Percentiles rank a stretch among this genome's conserved stretches.
These are phyloP conservation scores for Bos javanicus DNA, from an alignment of 2,113 vertebrate species.

Conservation along the genomic window DNA sequence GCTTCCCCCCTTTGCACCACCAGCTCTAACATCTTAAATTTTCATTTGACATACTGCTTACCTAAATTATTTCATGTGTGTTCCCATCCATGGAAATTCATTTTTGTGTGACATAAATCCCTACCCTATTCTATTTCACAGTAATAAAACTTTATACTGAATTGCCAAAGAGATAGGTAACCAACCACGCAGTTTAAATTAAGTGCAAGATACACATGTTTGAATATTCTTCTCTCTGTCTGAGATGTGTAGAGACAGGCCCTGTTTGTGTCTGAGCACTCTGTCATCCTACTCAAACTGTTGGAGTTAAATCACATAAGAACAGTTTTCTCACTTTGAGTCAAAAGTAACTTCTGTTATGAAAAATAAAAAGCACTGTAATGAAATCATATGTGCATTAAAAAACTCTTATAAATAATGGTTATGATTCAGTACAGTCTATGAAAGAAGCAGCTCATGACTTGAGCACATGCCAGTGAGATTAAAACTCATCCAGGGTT, in stretches of 20 bases:
- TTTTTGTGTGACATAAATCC: constrained; percentile 78
- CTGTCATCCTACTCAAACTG: constrained; percentile 53
- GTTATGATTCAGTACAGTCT: background rate
- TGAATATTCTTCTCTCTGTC: constrained; percentile 72
- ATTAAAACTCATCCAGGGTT: background rate
- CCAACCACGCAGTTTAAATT: constrained; percentile 76
- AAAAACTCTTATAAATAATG: constrained; percentile 55
- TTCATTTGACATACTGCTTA: constrained; percentile 75
- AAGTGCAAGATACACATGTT: constrained; percentile 76
- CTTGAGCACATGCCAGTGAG: constrained; percentile 25
- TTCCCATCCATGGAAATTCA: constrained; percentile 77
- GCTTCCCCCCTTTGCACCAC: constrained; percentile 54
- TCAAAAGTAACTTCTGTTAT: constrained; percentile 61
- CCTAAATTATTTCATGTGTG: constrained; percentile 77
- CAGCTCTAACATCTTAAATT: constrained; percentile 71
- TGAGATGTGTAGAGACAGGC: constrained; percentile 61
- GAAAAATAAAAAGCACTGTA: constrained; percentile 12
- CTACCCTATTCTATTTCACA: constrained; percentile 77
- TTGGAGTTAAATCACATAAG: constrained; percentile 57
- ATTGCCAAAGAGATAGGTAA: constrained; percentile 74
- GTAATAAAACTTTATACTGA: constrained; percentile 77
- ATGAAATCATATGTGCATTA: constrained; percentile 51
- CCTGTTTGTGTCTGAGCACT: constrained; percentile 59
- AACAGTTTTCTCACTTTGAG: constrained; percentile 56
- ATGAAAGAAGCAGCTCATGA: constrained; percentile 22